Base-by-base conservation (phyloP, 2,113 vertebrate genomes). In the Pogonocichla stellata region DNA sequence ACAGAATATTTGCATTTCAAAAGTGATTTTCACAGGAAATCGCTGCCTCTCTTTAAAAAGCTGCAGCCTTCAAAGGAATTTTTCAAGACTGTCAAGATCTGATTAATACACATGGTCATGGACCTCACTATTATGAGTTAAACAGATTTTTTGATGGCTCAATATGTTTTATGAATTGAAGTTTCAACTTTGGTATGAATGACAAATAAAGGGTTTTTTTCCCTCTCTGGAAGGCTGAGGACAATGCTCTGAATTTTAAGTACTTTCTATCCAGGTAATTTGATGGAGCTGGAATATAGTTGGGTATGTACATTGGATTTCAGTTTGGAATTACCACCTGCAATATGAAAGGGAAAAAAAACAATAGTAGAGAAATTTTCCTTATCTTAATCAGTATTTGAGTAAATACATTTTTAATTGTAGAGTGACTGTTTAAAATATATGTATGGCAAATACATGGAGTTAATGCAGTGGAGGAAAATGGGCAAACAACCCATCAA, bases 1-100 rank as follows among this genome's bases (percentile, higher is more conserved):
- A 13, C 31, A 33, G 54, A 83, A 47, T 82, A 60, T 91, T 71
- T 96, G 67, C 93, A 80, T 94, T 96, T 70, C 71, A 90, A 34
- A 88, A 57, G 79, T 66, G 78, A 70, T 90, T 92, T 95, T 19
- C 7, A 54, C 43, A 64, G 38, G 50, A 74, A 58, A 57, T 89
- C 66, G 34, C 43, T 80, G 8, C 0, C 3, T 71, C 33, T 86
- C 26, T 70, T 58, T 15, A 45, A 67, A 82, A 73, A 43, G 10
- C 23, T 70, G 31, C 45, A 80, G 26, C 70, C 77, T 78, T 84
- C 40, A 64, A 85, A 87, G 18, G 48, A 45, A 50, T 74, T 64
- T 29, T 86, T 92, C 38, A 54, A 92, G 42, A 47, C 67, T 86
- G 16, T 91, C 43, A 42, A 51, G 33, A 19, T 77, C 50, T 72